Evolutionary conservation across 2,888 invertebrate species (phyloP), one percentile per base, ranked within the genome.

Genomic region (Oscheius sp.): DNA sequence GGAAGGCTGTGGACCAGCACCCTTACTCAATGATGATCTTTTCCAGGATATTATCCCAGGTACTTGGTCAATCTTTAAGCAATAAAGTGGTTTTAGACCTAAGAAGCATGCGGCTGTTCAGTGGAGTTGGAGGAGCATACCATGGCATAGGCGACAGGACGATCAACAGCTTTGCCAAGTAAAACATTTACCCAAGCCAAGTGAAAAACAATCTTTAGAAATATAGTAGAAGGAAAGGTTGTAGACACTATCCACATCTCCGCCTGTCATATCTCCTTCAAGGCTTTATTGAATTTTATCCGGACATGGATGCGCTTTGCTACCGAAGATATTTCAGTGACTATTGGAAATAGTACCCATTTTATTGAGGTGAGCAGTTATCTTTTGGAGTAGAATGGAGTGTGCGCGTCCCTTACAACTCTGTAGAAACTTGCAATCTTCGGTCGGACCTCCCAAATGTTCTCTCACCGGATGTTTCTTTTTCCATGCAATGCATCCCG

Each of bases 71-170:
- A 7, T 49, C 6, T 35, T 35, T 35, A 35, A 35, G 9, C 9
- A 6, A 35, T 35, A 35, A 35, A 35, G 9, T 3, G 2, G 16
- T 5, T 49, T 49, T 13, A 49, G 49, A 49, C 13, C 13, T 49
- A 13, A 76, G 68, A 5, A 83, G 83, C 2, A 77, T 85, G 2
- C 75, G 85, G 1, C 69, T 85, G 1, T 85, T 84, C 84, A 81
- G 83, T 64, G 83, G 84, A 55, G 77, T 79, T 12, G 76, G 76
- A 29, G 59, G 76, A n/a, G 78, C 77, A 7, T 59, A 58, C 29
- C 81, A 82, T 56, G 76, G 73, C 2, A 76, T 85, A n/a, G 78
- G 84, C 0, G 85, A 85, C 68, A 49, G 58, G 7, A 84, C 85
- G n/a, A 43, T 85, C 12, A 63, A 73, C 21, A 25, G 13, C 16